These are phyloP conservation scores for Oscheius myriophilus DNA, from an alignment of 2,888 invertebrate genomes.

Conservation along the genomic window DNA sequence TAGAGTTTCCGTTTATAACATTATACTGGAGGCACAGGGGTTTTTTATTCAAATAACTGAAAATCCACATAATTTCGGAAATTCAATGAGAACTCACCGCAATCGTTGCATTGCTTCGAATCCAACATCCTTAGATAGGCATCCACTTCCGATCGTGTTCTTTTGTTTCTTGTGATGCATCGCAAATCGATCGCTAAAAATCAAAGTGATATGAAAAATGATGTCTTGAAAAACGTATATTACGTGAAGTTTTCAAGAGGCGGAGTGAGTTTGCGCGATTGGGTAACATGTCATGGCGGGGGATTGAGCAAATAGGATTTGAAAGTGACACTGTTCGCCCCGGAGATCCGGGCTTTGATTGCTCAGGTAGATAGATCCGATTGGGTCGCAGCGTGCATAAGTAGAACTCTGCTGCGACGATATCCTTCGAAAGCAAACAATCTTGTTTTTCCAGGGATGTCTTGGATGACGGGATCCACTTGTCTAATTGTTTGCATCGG, in stretches of 20 bases:
- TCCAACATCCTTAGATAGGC: conserved; percentile 34
- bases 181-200: conserved; percentile 39
- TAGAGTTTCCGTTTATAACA: conserved; percentile 34
- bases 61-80: no score
- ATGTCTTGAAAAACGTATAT: conserved; percentile 1
- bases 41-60: conserved; percentile 59
- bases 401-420: no score
- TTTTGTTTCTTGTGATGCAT: conserved; percentile 49
- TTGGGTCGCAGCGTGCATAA: no score
- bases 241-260: neutral
- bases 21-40: conserved; percentile 63
- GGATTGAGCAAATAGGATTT: conserved; percentile 26
- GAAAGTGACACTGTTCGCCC: conserved; percentile 22
- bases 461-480: no score
- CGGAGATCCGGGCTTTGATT: no score
- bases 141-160: conserved; percentile 33
- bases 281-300: conserved; percentile 25
- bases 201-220: neutral
- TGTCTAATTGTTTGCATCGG: no score
- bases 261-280: conserved; percentile 22
- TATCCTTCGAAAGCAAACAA: no score
- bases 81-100: conserved; percentile 38
- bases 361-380: no score
- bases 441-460: no score
- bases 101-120: conserved; percentile 49